Percentiles rank a stretch among this genome's conserved stretches.
Evolutionary conservation across 2,888 invertebrate genomes (phyloP).

Genomic region (Thecophora atra): DNA sequence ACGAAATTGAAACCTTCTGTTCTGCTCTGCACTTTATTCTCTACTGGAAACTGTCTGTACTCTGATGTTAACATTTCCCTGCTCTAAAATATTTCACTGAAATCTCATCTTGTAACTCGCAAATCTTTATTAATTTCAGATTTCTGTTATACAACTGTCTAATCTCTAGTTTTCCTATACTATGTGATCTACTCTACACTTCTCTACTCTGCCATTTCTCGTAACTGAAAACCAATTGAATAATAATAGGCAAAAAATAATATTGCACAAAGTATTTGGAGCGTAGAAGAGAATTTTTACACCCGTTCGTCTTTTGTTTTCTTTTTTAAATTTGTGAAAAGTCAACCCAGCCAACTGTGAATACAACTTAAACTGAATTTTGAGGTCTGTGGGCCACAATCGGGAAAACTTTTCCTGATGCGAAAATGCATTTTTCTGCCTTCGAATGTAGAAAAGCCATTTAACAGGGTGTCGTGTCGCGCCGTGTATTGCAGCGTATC

Average conservation of each 20-base stretch:
- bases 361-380: background rate
- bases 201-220: no score
- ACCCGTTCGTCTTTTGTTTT: background rate
- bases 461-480: background rate
- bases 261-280: background rate
- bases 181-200: no score
- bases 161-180: no score
- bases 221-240: background rate
- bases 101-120: no score
- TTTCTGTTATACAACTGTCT: no score
- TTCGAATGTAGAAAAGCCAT: background rate
- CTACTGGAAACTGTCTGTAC: no score
- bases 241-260: background rate
- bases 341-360: background rate
- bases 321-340: background rate
- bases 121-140: no score
- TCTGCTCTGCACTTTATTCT: no score
- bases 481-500: background rate
- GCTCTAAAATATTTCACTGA: no score
- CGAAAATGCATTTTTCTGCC: background rate
- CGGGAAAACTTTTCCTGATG: background rate
- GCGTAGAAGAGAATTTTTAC: background rate
- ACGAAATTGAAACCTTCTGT: no score
- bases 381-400: constrained; percentile 31
- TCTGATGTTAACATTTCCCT: no score